Conservation (phyloP, 2,113 vertebrate genomes). For the Chiloscyllium plagiosum region DNA sequence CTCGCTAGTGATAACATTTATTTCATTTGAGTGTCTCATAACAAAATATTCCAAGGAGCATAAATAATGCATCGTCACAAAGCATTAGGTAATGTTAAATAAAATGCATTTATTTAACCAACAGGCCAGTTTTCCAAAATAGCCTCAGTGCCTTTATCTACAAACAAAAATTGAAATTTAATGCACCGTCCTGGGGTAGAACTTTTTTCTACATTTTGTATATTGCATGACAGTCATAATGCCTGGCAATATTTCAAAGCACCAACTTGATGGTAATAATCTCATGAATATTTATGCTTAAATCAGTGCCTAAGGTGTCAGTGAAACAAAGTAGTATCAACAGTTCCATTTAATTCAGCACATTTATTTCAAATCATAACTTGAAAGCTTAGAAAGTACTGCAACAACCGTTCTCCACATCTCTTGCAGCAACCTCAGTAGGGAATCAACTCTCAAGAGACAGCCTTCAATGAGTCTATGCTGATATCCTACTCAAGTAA, state of each 20-base stretch:
- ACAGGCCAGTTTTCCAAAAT: not conserved
- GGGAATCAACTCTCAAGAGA: not conserved
- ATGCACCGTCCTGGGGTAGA: not conserved
- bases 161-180: not conserved
- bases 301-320: slow-evolving; percentile 7
- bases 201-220: not conserved
- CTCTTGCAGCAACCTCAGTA: not conserved
- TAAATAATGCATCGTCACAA: not conserved
- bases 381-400: not conserved
- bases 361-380: not conserved
- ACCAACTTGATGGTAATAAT: not conserved
- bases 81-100: not conserved
- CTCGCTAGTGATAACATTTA: not conserved
- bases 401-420: not conserved
- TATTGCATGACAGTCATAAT: not conserved
- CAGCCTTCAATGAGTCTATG: not conserved
- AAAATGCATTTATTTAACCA: not conserved
- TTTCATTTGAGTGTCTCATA: not conserved
- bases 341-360: not conserved
- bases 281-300: not conserved
- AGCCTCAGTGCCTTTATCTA: not conserved
- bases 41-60: not conserved
- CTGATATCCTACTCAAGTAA: not conserved
- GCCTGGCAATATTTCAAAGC: not conserved
- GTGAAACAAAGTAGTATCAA: not conserved